Evolutionary conservation across 2,888 invertebrate genomes (phyloP), one percentile per base, ranked within the genome.

Genomic region (Marasmarcha lunaedactyla): DNA sequence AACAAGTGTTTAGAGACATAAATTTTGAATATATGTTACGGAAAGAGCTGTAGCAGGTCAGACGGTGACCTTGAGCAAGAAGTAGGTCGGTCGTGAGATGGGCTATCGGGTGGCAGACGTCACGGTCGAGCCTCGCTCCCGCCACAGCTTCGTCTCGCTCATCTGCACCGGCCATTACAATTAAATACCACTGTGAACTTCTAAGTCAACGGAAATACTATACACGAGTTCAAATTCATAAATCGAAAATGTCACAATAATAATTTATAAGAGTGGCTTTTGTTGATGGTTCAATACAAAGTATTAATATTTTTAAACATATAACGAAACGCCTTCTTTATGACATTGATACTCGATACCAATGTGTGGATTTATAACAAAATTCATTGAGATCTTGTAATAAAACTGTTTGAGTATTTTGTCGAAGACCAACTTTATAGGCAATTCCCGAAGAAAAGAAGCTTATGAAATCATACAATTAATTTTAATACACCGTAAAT

Each of bases 61-160:
- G 57, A 51, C 66, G 63, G 69, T 78, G 78, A 81, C 81, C 83
- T 81, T 83, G 81, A 58, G 55, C 48, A 57, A 59, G 52, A 78
- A 79, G 78, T 77, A 56, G 76, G 83, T 70, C 81, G 73, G 58
- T 81, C 79, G 83, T 81, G 77, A 79, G 81, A 74, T 77, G 72
- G 71, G 70, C 76, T 79, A 78, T 79, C 77, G 72, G 73, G 65
- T 78, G 74, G 79, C 72, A 77, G 76, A 68, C 81, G 79, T 81
- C 78, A 83, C 79, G 79, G 76, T 69, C 62, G 53, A 63, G 57
- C 69, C 60, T 58, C 64, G 60, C 52, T 53, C 40, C 40, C 41
- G 44, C 47, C 51, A 51, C 49, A 48, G 52, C 49, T 50, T 43
- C 41, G 48, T 37, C 39, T 44, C 44, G 40, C 30, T 30, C 13